A percentile compares a stretch with the other conserved stretches of the same genome.
phyloP scores from a whole-genome alignment of 2,888 invertebrate genomes.

The Drosophila yooni region DNA sequence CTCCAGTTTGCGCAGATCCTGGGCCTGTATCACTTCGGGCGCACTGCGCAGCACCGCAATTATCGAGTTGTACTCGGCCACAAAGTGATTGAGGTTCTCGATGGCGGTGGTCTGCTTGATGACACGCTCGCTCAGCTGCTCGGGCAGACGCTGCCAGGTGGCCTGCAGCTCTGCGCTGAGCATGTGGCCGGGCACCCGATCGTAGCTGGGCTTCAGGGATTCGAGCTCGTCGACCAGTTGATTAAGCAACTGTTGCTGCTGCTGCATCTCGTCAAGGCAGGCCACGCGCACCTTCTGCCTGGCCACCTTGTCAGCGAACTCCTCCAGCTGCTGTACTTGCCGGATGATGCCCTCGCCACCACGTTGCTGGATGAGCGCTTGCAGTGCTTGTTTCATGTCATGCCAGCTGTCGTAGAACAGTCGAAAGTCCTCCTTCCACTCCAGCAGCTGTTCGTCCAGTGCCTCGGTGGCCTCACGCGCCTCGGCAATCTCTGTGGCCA shows the following conservation, averaged over 20 bases:
- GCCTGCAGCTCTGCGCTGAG: slow-evolving; percentile 76
- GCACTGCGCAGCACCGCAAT: slow-evolving; percentile 72
- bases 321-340: slow-evolving; percentile 71
- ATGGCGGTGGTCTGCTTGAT: slow-evolving; percentile 85
- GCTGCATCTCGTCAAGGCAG: slow-evolving; percentile 79
- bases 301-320: slow-evolving; percentile 69
- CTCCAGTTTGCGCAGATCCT: slow-evolving; percentile 84
- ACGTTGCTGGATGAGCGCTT: slow-evolving; percentile 84
- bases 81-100: slow-evolving; percentile 84
- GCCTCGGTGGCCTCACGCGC: slow-evolving; percentile 78
- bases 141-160: slow-evolving; percentile 82
- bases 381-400: slow-evolving; percentile 84
- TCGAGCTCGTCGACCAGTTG: slow-evolving; percentile 78
- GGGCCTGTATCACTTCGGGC: slow-evolving; percentile 58
- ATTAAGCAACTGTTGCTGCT: slow-evolving; percentile 80
- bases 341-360: slow-evolving; percentile 85
- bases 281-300: slow-evolving; percentile 78
- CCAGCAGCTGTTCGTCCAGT: slow-evolving; percentile 74
- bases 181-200: slow-evolving; percentile 63
- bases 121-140: slow-evolving; percentile 82
- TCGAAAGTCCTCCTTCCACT: slow-evolving; percentile 84
- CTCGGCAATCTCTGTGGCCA: slow-evolving; percentile 83
- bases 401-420: slow-evolving; percentile 85
- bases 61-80: slow-evolving; percentile 83
- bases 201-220: slow-evolving; percentile 68